These are phyloP conservation scores for Globicephala melas DNA, from an alignment of 2,113 vertebrate species.

Conservation along the genomic window DNA sequence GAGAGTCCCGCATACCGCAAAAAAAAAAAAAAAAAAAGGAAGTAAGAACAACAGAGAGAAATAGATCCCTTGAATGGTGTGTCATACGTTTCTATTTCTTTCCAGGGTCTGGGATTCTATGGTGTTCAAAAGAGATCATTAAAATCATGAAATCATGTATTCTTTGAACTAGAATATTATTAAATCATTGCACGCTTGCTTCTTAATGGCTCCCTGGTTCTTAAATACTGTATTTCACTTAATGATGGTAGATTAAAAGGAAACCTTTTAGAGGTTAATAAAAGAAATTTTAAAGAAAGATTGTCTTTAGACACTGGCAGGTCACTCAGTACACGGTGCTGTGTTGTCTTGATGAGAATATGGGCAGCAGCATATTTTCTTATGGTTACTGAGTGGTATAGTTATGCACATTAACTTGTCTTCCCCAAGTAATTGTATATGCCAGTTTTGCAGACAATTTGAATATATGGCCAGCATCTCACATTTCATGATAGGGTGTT, in stretches of 20 bases:
- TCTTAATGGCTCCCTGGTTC: conserved; percentile 56
- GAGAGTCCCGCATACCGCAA: too few species aligned
- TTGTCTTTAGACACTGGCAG: not conserved
- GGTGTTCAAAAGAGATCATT: conserved; percentile 77
- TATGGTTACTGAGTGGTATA: not conserved
- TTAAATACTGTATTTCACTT: conserved; percentile 62
- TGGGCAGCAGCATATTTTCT: not conserved
- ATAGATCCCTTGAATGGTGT: conserved; percentile 64
- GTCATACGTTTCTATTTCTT: conserved; percentile 50
- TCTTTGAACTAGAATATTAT: conserved; percentile 65
- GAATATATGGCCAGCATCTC: conserved; percentile 54
- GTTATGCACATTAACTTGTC: not conserved
- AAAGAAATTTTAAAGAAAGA: not conserved
- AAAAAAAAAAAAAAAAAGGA: conserved; percentile 38
- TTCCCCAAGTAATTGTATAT: not conserved
- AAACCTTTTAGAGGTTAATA: conserved; percentile 53
- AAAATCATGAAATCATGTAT: conserved; percentile 72
- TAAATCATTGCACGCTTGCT: conserved; percentile 38
- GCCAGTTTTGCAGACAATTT: conserved; percentile 12
- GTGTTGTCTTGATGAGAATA: not conserved
- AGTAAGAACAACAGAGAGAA: conserved; percentile 80
- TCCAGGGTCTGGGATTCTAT: conserved; percentile 52
- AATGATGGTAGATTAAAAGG: conserved; percentile 45
- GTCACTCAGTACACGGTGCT: not conserved
- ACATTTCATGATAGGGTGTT: conserved; percentile 53